These are phyloP conservation scores for Callospermophilus lateralis DNA, from an alignment of 2,113 vertebrate species.

Conservation along the genomic window DNA sequence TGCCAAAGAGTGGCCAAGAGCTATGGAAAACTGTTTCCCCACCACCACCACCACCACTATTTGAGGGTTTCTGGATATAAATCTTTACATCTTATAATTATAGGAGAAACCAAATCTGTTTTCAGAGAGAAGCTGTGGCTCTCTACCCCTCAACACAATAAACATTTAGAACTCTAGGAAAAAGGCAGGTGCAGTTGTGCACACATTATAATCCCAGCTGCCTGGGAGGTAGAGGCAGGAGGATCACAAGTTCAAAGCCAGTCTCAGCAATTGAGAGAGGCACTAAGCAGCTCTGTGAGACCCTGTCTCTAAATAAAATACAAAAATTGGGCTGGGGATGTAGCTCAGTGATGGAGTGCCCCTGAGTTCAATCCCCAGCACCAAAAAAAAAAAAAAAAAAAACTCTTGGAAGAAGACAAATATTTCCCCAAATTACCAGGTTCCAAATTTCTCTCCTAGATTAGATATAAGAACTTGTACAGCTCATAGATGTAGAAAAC, in stretches of 20 bases:
- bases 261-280: too few species aligned
- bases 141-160: neutral
- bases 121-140: slow-evolving; percentile 13
- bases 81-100: slow-evolving; percentile 26
- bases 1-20: neutral
- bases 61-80: slow-evolving; percentile 1
- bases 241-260: too few species aligned
- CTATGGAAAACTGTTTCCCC: neutral
- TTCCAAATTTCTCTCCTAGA: slow-evolving; percentile 27
- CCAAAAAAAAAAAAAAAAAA: too few species aligned
- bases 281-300: too few species aligned
- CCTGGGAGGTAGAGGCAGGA: too few species aligned
- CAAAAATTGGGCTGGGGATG: too few species aligned
- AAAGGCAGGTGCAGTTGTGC: neutral
- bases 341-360: too few species aligned
- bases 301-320: too few species aligned
- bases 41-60: neutral
- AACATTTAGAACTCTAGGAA: slow-evolving; percentile 34
- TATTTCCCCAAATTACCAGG: neutral
- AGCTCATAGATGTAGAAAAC: neutral
- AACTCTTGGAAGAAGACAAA: neutral
- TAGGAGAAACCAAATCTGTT: neutral
- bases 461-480: neutral
- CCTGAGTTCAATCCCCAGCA: too few species aligned
- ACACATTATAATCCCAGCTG: too few species aligned